These are phyloP conservation scores for Luscinia megarhynchos DNA, from an alignment of 2,797 vertebrate species.

Conservation along the genomic window DNA sequence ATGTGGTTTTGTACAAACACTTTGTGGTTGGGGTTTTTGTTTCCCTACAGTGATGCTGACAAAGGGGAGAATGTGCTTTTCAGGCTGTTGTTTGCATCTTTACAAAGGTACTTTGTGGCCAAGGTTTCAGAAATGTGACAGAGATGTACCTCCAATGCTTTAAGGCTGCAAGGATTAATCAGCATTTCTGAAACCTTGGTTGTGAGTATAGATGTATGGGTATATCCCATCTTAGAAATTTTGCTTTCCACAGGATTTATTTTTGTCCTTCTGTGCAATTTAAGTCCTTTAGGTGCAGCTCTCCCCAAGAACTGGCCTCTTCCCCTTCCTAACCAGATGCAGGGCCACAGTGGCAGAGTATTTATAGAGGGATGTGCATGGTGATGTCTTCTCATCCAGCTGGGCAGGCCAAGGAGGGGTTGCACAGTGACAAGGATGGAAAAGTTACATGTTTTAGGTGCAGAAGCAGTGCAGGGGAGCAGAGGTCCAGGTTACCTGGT, in stretches of 20 bases:
- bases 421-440: background rate
- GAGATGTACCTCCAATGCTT: background rate
- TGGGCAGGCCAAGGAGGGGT: background rate
- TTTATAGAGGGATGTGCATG: background rate
- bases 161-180: background rate
- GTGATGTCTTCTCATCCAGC: background rate
- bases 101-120: background rate
- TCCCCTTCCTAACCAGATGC: rapidly evolving
- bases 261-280: background rate
- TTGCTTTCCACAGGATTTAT: background rate
- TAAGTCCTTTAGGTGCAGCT: background rate
- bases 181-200: background rate
- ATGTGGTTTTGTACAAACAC: background rate
- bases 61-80: background rate
- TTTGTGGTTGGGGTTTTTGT: background rate
- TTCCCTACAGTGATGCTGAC: background rate
- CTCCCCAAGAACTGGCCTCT: background rate
- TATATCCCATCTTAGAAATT: background rate
- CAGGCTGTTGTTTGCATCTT: background rate
- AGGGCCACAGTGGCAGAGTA: background rate
- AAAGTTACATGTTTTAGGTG: rapidly evolving
- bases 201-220: background rate
- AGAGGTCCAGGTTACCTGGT: background rate
- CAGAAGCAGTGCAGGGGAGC: background rate
- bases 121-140: background rate